Conservation (phyloP, 1,140 invertebrate genomes). For the Drosophila punjabiensis region DNA sequence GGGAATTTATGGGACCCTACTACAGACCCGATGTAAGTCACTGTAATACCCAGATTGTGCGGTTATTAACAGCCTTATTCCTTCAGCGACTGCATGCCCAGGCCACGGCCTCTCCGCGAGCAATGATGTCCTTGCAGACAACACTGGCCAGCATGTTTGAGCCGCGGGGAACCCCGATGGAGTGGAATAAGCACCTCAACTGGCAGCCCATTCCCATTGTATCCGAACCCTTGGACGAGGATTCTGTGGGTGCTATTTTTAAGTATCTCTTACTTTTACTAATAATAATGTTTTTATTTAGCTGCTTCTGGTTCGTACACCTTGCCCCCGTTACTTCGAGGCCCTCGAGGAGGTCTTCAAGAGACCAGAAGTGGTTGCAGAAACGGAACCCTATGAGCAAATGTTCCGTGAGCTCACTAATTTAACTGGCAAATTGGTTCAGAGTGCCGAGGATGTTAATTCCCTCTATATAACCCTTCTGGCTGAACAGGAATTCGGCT, state of each 20-base stretch:
- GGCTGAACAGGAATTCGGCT: constrained; percentile 88
- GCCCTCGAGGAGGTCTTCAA: constrained; percentile 86
- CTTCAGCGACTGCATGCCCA: constrained; percentile 87
- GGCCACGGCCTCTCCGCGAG: constrained; percentile 90
- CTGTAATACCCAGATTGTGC: not conserved
- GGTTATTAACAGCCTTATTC: not conserved
- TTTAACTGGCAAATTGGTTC: constrained; percentile 87
- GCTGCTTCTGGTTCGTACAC: constrained; percentile 87
- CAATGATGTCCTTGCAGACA: constrained; percentile 91
- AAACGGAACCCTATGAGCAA: constrained; percentile 86
- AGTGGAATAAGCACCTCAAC: constrained; percentile 87
- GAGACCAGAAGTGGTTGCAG: constrained; percentile 85
- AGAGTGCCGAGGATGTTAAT: constrained; percentile 88
- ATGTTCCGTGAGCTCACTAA: constrained; percentile 87
- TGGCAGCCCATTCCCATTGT: constrained; percentile 93
- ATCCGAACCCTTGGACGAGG: constrained; percentile 88
- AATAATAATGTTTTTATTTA: constrained; percentile 41
- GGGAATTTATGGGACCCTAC: constrained; percentile 86
- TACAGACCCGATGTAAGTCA: constrained; percentile 87
- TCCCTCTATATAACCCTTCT: constrained; percentile 88
- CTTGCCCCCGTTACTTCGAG: constrained; percentile 87
- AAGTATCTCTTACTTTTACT: not conserved
- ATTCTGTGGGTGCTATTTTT: constrained; percentile 86
- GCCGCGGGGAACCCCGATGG: constrained; percentile 87
- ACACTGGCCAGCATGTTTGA: constrained; percentile 90